Conservation (phyloP, 2,113 vertebrate species). For the Puffinus mauretanicus region DNA sequence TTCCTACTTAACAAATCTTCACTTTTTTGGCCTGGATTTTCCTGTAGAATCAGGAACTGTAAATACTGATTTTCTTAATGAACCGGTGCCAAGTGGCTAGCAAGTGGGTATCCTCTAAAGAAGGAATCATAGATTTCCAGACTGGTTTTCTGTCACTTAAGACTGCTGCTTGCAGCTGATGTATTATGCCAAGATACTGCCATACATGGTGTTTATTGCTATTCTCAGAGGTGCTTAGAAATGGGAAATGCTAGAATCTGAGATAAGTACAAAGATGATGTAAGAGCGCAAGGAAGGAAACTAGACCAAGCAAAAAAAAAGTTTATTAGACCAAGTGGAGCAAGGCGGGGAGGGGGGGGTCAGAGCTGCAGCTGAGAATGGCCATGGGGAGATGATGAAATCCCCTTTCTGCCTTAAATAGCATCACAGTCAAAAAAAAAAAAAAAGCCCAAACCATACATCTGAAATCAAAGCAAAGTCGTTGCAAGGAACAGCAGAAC, state of each 20-base stretch:
- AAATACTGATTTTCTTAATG: neutral
- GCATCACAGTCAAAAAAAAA: neutral
- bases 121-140: neutral
- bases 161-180: neutral
- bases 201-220: neutral
- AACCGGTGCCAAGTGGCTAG: neutral
- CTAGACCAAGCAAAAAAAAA: neutral
- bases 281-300: constrained; percentile 44
- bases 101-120: neutral
- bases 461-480: neutral
- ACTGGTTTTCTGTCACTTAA: neutral
- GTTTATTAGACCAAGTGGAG: constrained; percentile 36
- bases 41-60: neutral
- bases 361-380: neutral
- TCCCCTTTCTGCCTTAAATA: neutral
- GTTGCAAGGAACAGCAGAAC: neutral
- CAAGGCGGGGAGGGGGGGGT: neutral
- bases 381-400: constrained; percentile 19
- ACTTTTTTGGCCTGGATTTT: neutral
- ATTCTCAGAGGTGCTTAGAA: constrained; percentile 14
- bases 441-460: neutral
- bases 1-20: neutral
- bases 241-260: constrained; percentile 43
- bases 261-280: constrained; percentile 39
- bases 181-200: neutral